phyloP scores from a whole-genome alignment of 1,140 invertebrate species.

The Eurosta solidaginis region DNA sequence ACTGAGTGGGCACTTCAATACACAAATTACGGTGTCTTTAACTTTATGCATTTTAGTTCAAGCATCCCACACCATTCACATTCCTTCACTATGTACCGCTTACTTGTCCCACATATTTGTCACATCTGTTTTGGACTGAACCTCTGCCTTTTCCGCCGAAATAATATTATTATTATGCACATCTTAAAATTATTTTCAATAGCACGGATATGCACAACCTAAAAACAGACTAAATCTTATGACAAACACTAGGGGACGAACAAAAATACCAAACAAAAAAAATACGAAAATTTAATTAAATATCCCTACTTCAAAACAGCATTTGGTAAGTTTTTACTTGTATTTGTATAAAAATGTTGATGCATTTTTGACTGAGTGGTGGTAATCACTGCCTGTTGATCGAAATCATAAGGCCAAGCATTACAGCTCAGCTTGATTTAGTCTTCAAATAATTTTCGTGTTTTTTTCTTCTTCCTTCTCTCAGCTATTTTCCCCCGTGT shows the following conservation, averaged over 20 bases:
- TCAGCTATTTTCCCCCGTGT: slow-evolving; percentile 33
- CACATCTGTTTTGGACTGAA: slow-evolving; percentile 29
- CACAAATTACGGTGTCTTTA: not conserved
- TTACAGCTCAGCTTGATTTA: not conserved
- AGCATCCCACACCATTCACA: not conserved
- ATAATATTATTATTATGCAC: slow-evolving; percentile 10
- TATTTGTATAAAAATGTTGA: not conserved
- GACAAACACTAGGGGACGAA: not conserved
- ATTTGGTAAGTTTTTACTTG: not conserved
- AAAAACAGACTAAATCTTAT: not conserved
- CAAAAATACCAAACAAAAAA: not conserved
- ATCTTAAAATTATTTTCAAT: not conserved
- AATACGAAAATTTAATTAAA: slow-evolving; percentile 4
- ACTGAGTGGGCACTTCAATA: not conserved
- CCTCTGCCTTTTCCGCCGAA: not conserved
- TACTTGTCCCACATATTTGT: slow-evolving; percentile 23
- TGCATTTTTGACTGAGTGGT: too few relatives aligned
- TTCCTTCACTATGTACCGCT: not conserved
- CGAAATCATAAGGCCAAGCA: not conserved
- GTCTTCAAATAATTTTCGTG: not conserved
- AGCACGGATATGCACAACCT: not conserved
- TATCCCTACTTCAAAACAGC: not conserved
- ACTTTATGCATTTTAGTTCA: not conserved
- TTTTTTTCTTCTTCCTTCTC: not conserved
- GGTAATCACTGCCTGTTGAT: too few relatives aligned